Evolutionary conservation across 1,140 invertebrate genomes (phyloP).

Genomic region (Andricus grossulariae): DNA sequence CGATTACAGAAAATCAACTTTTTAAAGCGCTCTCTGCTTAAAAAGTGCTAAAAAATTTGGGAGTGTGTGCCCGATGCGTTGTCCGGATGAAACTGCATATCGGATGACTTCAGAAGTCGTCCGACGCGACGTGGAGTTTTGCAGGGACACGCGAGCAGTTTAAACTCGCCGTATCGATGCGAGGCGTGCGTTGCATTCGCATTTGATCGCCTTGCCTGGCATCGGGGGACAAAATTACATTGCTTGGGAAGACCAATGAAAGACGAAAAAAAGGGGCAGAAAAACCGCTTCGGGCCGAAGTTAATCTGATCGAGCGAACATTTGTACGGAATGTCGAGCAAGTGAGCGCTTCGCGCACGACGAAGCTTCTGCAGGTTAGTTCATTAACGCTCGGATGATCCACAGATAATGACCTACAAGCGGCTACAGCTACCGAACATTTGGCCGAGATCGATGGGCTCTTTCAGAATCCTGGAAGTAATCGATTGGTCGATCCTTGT

Average conservation of each 20-base stretch:
- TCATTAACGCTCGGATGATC: constrained; percentile 65
- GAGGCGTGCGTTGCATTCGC: constrained; percentile 11
- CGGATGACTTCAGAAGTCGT: not conserved
- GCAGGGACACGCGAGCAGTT: not conserved
- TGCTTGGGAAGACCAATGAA: not conserved
- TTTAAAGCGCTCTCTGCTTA: not conserved
- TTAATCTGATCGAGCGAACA: constrained; percentile 64
- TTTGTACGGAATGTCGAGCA: constrained; percentile 67
- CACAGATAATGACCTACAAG: constrained; percentile 58
- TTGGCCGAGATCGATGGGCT: constrained; percentile 28
- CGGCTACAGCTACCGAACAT: constrained; percentile 52
- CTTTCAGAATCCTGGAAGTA: constrained; percentile 21
- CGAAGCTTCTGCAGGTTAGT: constrained; percentile 38
- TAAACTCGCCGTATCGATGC: not conserved
- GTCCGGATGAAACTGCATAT: not conserved
- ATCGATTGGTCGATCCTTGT: constrained; percentile 24
- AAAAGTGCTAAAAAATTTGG: not conserved
- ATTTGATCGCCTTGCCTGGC: not conserved
- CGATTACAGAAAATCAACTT: not conserved
- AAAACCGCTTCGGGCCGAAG: not conserved
- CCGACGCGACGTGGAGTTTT: not conserved
- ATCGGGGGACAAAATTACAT: not conserved
- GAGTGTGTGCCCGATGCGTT: not conserved
- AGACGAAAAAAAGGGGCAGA: not conserved
- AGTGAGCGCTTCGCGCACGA: constrained; percentile 48